phyloP scores from a whole-genome alignment of 2,797 vertebrate species.

The Knipowitschia caucasica region DNA sequence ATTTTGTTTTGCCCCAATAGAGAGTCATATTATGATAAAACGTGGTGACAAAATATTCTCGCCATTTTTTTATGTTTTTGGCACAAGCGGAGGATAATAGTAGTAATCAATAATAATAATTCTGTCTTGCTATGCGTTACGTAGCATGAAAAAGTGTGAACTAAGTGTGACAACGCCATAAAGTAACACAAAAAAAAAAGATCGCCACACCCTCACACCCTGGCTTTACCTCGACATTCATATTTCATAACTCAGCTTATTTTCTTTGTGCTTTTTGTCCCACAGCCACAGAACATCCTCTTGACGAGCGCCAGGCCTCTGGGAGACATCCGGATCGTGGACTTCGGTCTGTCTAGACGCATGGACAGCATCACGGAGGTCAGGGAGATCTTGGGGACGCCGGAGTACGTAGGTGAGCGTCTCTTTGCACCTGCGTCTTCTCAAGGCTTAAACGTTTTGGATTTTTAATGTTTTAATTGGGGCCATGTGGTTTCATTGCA shows the following conservation, averaged over 20 bases:
- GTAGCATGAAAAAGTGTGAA: too few species aligned
- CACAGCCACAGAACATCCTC: constrained; percentile 83
- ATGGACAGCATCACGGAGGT: constrained; percentile 78
- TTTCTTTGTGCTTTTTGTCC: constrained; percentile 6
- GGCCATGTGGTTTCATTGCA: constrained; percentile 46
- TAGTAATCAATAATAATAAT: too few species aligned
- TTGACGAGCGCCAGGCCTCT: constrained; percentile 78
- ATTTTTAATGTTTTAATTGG: constrained; percentile 21
- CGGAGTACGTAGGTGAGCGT: constrained; percentile 84
- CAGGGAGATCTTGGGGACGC: constrained; percentile 82
- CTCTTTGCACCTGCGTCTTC: background rate
- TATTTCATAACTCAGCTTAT: constrained; percentile 19
- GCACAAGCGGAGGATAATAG: too few species aligned
- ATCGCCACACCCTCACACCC: too few species aligned
- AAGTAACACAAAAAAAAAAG: too few species aligned
- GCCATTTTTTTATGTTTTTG: too few species aligned
- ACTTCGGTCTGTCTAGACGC: constrained; percentile 81
- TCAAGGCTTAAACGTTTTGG: background rate
- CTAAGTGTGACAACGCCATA: too few species aligned
- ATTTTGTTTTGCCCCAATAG: too few species aligned
- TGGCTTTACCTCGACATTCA: background rate
- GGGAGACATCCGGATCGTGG: constrained; percentile 84
- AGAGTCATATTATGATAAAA: too few species aligned
- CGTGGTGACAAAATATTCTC: too few species aligned
- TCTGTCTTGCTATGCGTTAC: too few species aligned